Percentiles rank a stretch among this genome's conserved stretches.
Evolutionary conservation across 2,113 vertebrate genomes (phyloP).

Genomic region (Kobus ellipsiprymnus): DNA sequence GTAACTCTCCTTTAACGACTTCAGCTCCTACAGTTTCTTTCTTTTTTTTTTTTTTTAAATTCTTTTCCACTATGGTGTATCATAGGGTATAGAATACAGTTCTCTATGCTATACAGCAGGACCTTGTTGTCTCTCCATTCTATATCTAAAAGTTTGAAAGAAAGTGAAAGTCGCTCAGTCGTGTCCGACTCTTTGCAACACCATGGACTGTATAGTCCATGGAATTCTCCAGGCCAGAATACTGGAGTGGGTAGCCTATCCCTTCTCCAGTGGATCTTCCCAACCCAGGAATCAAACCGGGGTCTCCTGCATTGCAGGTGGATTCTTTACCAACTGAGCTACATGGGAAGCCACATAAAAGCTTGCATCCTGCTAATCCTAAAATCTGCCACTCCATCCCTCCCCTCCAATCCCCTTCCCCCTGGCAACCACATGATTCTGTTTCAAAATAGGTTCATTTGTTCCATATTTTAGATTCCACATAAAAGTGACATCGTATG

Average conservation of each 20-base stretch:
- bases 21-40: not conserved
- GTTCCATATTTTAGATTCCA: not conserved
- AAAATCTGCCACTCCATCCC: not conserved
- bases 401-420: not conserved
- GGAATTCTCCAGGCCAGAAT: not conserved
- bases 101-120: not conserved
- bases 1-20: not conserved
- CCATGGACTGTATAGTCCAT: not conserved
- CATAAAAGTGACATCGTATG: not conserved
- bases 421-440: not conserved
- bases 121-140: not conserved
- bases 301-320: not conserved
- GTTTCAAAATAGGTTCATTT: not conserved
- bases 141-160: not conserved
- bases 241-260: not conserved
- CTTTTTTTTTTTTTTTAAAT: not conserved
- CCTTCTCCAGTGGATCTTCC: not conserved
- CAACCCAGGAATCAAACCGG: not conserved
- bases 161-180: not conserved
- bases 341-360: not conserved
- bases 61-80: not conserved
- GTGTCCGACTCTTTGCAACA: accelerated
- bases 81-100: not conserved
- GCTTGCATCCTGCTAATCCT: not conserved
- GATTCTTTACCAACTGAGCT: not conserved